Evolutionary conservation across 2,797 vertebrate species (phyloP), one percentile per base, ranked within the genome.

Genomic region (Melopsittacus undulatus): DNA sequence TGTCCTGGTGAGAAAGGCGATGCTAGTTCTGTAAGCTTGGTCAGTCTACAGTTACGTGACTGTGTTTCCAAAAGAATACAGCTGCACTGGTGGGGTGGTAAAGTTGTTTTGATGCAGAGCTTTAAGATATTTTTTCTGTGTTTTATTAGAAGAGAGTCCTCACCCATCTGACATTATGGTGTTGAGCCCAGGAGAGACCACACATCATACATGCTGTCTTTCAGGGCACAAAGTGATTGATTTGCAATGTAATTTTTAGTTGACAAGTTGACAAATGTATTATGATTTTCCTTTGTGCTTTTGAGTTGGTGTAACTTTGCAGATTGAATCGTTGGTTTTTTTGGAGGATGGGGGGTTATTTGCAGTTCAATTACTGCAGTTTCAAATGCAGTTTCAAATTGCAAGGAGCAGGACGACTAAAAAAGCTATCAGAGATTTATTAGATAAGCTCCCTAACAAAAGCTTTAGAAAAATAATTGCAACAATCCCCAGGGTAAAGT

Each of bases 111-210:
- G 26, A 20, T 76, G 63, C 27, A 10, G 42, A 42, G n/a, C 9
- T 56, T 57, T 52, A 54, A 84, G 14, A 30, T 38, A 4, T 12
- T 68, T 87, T 45, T 69, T 9, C 57, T 1, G 0, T 56, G 17
- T 36, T 94, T 59, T 54, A 22, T 15, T 67, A 6, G 22, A 68
- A 63, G 29, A 42, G 23, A 36, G 32, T 85, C 38, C 21, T 87
- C 7, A 10, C 19, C 19, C 24, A 2, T 57, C 26, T 83, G 22
- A 36, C 9, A 2, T 0, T 0, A 34, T 19, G n/a, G 8, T 29
- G 10, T 45, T 3, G 1, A 9, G 3, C 29, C 16, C 62, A 4
- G 13, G 26, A 14, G 29, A 32, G 46, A 6, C 62, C 27, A 4
- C 9, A 46, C 34, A 23, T 66, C 59, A 14, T 9, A 16, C 10